Base-by-base conservation (phyloP, 2,113 vertebrate species). In the Pelecanus crispus region DNA sequence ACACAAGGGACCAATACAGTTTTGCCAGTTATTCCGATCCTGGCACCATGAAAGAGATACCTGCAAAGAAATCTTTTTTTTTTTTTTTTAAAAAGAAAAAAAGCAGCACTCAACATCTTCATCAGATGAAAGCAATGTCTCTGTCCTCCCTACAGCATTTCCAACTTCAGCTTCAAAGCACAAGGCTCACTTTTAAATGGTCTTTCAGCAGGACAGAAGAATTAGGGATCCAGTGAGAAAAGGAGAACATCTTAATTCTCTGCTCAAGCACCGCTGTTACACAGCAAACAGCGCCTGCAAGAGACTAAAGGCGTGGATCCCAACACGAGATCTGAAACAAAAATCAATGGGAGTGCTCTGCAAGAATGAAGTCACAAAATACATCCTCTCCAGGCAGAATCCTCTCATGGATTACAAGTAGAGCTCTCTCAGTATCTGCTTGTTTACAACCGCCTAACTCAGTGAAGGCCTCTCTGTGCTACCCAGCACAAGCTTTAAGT, bases 351-450 rank as follows among this genome's bases (percentile, higher is more conserved):
- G 83, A 94, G 73, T 9, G 73, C 67, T 82, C 40, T 14, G 92
- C 9, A 25, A 82, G 78, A 31, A 71, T 18, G 36, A 92, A 95
- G 91, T 85, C 81, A 83, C 90, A 53, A 5, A 84, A 85, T 17
- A 47, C 78, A 34, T 92, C 86, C 84, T 89, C 59, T 70, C 80
- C 89, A 94, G 78, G 77, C 95, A 89, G 83, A 77, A 90, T 79
- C 92, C 88, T 87, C 94, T 90, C 84, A 61, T 2, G 63, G 92
- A 79, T 93, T 78, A 61, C 7, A 72, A 81, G 65, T 3, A 56
- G 18, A 82, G 62, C 84, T 42, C 80, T 45, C 66, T 50, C 65
- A 4, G 24, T 47, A 58, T 77, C 89, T 80, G 87, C 92, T 92
- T 75, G 84, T 91, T 96, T 91, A 93, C 92, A 92, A 77, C 40